A percentile compares a stretch with the other conserved stretches of the same genome.
Evolutionary conservation across 2,113 vertebrate genomes (phyloP).

Genomic region (Arothron firmamentum): DNA sequence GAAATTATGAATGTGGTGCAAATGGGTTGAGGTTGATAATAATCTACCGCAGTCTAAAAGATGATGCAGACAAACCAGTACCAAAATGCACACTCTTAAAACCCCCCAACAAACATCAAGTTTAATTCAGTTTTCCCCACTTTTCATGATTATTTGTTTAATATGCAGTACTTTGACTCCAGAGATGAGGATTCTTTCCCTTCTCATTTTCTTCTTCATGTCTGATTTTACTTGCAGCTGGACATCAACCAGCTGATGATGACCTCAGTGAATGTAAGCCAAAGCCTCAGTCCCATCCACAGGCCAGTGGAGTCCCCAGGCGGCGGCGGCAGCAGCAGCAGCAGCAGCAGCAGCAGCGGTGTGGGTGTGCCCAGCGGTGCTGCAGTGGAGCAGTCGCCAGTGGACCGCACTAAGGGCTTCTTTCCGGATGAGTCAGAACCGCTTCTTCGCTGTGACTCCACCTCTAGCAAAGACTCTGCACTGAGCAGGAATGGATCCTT

Average conservation of each 20-base stretch:
- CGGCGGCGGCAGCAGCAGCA: slow-evolving; percentile 2
- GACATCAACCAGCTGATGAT: slow-evolving; percentile 86
- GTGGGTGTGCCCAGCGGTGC: slow-evolving; percentile 37
- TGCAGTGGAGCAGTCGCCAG: slow-evolving; percentile 82
- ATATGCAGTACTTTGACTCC: no score
- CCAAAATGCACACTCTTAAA: no score
- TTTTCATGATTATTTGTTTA: no score
- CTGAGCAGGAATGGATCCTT: slow-evolving; percentile 95
- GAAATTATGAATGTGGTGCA: no score
- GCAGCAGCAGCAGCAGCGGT: slow-evolving; percentile 6
- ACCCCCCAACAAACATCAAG: no score
- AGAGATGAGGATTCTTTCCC: not conserved
- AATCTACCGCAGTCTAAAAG: no score
- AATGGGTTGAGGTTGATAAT: no score
- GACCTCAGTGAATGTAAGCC: slow-evolving; percentile 78
- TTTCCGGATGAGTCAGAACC: slow-evolving; percentile 93
- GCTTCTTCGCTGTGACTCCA: slow-evolving; percentile 93
- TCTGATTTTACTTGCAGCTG: slow-evolving; percentile 70
- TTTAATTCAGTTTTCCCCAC: no score
- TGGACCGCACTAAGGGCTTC: slow-evolving; percentile 89
- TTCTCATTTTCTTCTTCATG: not conserved
- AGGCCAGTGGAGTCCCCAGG: slow-evolving; percentile 74
- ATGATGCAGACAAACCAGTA: no score
- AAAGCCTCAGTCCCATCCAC: slow-evolving; percentile 74
- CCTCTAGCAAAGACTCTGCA: slow-evolving; percentile 93